Evolutionary conservation across 2,888 invertebrate species (phyloP).

Genomic region (Caenorhabditis plicata): DNA sequence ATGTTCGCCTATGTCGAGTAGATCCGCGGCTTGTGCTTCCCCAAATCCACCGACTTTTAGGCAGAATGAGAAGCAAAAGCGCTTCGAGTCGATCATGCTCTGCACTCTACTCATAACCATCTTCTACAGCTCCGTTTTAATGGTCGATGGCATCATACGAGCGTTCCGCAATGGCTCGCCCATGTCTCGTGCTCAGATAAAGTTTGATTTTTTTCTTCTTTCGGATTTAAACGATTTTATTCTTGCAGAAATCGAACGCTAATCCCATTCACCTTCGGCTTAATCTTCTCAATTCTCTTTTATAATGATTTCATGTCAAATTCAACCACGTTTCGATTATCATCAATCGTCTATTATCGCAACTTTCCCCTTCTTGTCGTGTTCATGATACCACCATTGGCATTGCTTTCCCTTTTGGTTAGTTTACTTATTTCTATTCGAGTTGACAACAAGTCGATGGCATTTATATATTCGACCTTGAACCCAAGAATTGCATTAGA

Average conservation of each 20-base stretch:
- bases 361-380: too few species aligned
- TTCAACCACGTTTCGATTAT: too few species aligned
- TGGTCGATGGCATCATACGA: constrained; percentile 3
- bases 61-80: background rate
- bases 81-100: constrained; percentile 19
- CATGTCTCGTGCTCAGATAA: background rate
- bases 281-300: constrained; percentile 13
- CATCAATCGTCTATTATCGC: too few species aligned
- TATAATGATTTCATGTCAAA: too few species aligned
- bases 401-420: too few species aligned
- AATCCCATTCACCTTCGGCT: constrained; percentile 1
- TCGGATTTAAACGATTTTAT: too few species aligned
- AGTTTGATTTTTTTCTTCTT: background rate
- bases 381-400: too few species aligned
- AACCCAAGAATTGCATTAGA: too few species aligned
- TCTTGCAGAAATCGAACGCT: constrained; percentile 10
- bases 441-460: too few species aligned
- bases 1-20: background rate
- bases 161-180: constrained; percentile 7
- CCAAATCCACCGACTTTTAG: background rate
- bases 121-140: constrained; percentile 6
- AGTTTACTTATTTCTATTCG: too few species aligned
- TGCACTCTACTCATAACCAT: constrained; percentile 9
- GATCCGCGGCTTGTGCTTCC: background rate
- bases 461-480: too few species aligned